Conservation (phyloP, 2,888 invertebrate genomes). For the Sesamia inferens region DNA sequence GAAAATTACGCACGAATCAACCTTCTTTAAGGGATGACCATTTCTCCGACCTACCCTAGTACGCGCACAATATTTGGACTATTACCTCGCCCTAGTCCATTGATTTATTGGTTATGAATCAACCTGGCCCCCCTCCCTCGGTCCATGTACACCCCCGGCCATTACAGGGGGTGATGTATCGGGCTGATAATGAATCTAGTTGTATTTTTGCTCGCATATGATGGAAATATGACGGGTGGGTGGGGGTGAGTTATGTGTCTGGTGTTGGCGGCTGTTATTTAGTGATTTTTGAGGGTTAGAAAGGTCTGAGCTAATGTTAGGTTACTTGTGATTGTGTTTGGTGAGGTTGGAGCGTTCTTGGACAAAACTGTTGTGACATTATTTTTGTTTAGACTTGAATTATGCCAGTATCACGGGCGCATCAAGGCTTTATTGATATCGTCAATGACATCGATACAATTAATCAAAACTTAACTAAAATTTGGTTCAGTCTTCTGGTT, state of each 20-base stretch:
- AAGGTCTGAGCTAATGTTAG: conserved; percentile 54
- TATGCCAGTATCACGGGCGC: no score
- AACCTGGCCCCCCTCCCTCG: conserved; percentile 71
- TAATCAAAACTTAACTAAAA: no score
- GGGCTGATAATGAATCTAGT: conserved; percentile 88
- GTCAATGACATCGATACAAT: no score
- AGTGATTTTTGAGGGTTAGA: conserved; percentile 60
- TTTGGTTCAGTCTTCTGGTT: no score
- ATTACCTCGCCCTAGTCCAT: conserved; percentile 84
- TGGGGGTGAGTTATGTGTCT: conserved; percentile 72
- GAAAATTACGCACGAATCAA: conserved; percentile 56
- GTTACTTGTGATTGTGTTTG: conserved; percentile 39
- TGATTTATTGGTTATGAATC: conserved; percentile 90
- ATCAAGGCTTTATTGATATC: no score
- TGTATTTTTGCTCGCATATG: conserved; percentile 87
- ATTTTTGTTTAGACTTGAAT: neutral
- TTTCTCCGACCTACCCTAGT: conserved; percentile 63
- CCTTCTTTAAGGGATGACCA: conserved; percentile 64
- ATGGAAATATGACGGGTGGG: conserved; percentile 87
- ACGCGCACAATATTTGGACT: conserved; percentile 84
- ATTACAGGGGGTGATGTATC: conserved; percentile 84
- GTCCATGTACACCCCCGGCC: conserved; percentile 63
- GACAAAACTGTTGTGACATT: neutral
- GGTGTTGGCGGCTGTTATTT: conserved; percentile 59
- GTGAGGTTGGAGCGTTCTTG: conserved; percentile 11